Evolutionary conservation across 2,113 vertebrate species (phyloP).

Genomic region (Theristicus caerulescens): DNA sequence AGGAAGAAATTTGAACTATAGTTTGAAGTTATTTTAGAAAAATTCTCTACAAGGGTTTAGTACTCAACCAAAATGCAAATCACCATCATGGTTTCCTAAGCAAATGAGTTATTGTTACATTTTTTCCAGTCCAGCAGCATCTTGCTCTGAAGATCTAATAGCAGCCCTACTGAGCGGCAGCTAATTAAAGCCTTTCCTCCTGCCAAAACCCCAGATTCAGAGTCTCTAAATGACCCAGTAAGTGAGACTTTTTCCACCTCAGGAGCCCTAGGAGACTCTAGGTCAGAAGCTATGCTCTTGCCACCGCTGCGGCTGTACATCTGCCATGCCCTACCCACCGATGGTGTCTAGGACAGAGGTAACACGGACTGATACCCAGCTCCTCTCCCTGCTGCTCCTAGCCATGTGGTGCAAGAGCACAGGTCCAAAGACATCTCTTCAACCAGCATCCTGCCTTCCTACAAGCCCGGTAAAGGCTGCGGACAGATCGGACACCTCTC

Average conservation of each 20-base stretch:
- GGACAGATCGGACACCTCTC: not conserved
- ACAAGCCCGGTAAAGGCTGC: not conserved
- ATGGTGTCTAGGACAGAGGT: rapidly evolving
- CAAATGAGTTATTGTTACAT: conserved; percentile 42
- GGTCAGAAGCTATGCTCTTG: not conserved
- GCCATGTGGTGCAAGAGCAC: rapidly evolving
- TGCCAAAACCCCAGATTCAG: conserved; percentile 26
- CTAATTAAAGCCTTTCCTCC: conserved; percentile 52
- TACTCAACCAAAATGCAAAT: conserved; percentile 35
- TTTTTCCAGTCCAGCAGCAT: conserved; percentile 54
- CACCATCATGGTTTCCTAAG: conserved; percentile 18
- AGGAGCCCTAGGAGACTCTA: not conserved
- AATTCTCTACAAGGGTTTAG: not conserved
- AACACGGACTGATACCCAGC: rapidly evolving
- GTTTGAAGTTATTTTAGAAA: not conserved
- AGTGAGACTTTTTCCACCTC: conserved; percentile 20
- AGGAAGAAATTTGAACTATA: not conserved
- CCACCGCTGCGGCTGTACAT: rapidly evolving
- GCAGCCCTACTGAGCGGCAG: conserved; percentile 44
- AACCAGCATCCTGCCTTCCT: not conserved
- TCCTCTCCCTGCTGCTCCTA: not conserved
- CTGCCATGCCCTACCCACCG: not conserved
- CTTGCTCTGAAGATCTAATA: conserved; percentile 39
- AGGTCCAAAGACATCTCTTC: not conserved
- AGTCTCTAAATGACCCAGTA: conserved; percentile 28